A percentile compares a stretch with the other conserved stretches of the same genome.
phyloP scores from a whole-genome alignment of 2,797 vertebrate genomes.

The Chaetophractus vellerosus region DNA sequence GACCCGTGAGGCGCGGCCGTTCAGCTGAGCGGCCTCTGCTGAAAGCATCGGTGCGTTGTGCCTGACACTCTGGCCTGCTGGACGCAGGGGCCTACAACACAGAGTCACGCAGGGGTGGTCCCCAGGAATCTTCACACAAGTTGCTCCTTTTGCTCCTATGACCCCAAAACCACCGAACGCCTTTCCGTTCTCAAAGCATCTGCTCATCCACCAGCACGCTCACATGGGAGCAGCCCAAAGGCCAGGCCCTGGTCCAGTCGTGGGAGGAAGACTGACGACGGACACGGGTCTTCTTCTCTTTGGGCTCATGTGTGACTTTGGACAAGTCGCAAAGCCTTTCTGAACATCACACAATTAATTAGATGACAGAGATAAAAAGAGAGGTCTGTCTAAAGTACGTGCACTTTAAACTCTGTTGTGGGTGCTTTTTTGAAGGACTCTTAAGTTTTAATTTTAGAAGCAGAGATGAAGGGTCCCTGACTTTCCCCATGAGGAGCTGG shows the following conservation, averaged over 20 bases:
- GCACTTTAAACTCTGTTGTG: neutral
- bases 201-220: too few species aligned
- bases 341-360: neutral
- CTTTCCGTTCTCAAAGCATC: neutral
- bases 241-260: neutral
- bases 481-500: neutral
- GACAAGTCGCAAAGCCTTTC: neutral
- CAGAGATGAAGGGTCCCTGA: neutral
- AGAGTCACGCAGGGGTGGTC: too few species aligned
- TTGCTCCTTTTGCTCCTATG: neutral
- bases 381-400: neutral
- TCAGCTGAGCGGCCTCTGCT: neutral
- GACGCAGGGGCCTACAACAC: too few species aligned
- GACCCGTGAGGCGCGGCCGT: too few species aligned
- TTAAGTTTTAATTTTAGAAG: neutral
- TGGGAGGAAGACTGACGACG: neutral
- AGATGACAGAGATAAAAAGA: neutral
- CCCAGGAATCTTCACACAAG: neutral
- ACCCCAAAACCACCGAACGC: neutral
- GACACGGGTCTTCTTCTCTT: neutral
- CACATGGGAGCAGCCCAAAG: neutral
- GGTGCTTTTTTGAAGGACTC: neutral
- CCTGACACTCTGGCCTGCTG: neutral
- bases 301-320: neutral
- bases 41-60: neutral